phyloP scores from a whole-genome alignment of 1,140 invertebrate species.

The Eueides isabella region DNA sequence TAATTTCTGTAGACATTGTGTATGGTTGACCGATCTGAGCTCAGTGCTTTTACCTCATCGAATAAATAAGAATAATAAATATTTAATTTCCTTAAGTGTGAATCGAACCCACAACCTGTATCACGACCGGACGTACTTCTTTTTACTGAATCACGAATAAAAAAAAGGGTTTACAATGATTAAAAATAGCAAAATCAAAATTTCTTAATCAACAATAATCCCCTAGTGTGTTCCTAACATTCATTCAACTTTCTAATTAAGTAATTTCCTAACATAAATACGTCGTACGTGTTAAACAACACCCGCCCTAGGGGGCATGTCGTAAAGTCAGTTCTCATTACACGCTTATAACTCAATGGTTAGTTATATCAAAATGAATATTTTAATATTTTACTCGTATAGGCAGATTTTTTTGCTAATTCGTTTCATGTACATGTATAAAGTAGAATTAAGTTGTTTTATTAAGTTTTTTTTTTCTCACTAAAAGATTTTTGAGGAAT shows the following conservation, averaged over 20 bases:
- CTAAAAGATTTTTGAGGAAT: too few relatives aligned
- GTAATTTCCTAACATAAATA: slow-evolving; percentile 1
- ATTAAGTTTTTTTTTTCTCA: too few relatives aligned
- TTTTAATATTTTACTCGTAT: background rate
- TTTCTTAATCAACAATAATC: background rate
- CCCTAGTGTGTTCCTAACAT: background rate
- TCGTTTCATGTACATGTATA: too few relatives aligned
- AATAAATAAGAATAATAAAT: background rate
- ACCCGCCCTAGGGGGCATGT: background rate
- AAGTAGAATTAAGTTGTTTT: too few relatives aligned
- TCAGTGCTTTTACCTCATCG: too few relatives aligned
- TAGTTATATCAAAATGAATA: background rate
- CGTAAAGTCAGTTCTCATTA: background rate
- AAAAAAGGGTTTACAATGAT: background rate
- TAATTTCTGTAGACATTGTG: too few relatives aligned
- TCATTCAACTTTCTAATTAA: slow-evolving; percentile 5
- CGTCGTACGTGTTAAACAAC: background rate
- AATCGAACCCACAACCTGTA: background rate
- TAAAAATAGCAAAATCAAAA: background rate
- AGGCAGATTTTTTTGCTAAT: background rate
- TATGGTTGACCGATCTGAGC: too few relatives aligned
- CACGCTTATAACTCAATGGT: background rate
- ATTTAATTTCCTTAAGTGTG: background rate
- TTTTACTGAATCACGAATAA: background rate
- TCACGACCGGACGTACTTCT: too few relatives aligned